These are phyloP conservation scores for Dendrolimus pini DNA, from an alignment of 2,888 invertebrate genomes.

Conservation along the genomic window DNA sequence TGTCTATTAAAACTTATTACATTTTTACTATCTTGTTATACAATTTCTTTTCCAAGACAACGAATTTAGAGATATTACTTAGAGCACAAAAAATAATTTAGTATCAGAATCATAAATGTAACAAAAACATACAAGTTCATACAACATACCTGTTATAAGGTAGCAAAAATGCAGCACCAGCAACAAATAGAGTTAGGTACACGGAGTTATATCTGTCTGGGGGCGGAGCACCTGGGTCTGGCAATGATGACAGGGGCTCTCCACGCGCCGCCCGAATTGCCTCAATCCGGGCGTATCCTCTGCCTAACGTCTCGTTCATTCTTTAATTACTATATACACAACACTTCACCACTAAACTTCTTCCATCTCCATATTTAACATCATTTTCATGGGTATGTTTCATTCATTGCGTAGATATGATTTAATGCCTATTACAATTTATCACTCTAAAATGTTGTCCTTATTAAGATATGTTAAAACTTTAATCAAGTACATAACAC, in stretches of 20 bases:
- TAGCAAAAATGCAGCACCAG: constrained; percentile 92
- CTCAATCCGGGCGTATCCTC: constrained; percentile 81
- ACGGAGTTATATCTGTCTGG: constrained; percentile 83
- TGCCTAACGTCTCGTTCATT: constrained; percentile 81
- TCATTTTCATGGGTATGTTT: constrained; percentile 6
- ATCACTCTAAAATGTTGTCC: no score
- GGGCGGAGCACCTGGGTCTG: constrained; percentile 79
- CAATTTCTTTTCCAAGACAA: no score
- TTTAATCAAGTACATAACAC: no score
- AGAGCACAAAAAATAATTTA: no score
- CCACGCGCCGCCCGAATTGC: constrained; percentile 73
- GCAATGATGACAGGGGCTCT: constrained; percentile 43
- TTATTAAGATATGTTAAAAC: no score
- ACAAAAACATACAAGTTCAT: background rate
- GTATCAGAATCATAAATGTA: background rate
- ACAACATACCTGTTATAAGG: constrained; percentile 90
- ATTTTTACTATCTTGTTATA: no score
- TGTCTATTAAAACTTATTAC: no score
- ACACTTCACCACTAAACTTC: constrained; percentile 1
- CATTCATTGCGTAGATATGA: constrained; percentile 17
- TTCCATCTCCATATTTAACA: no score
- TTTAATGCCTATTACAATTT: no score
- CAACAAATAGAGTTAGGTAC: constrained; percentile 85
- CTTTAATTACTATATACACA: constrained; percentile 9
- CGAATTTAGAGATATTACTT: no score